Conservation (phyloP, 2,797 vertebrate genomes). For the Kryptolebias ocellatus region DNA sequence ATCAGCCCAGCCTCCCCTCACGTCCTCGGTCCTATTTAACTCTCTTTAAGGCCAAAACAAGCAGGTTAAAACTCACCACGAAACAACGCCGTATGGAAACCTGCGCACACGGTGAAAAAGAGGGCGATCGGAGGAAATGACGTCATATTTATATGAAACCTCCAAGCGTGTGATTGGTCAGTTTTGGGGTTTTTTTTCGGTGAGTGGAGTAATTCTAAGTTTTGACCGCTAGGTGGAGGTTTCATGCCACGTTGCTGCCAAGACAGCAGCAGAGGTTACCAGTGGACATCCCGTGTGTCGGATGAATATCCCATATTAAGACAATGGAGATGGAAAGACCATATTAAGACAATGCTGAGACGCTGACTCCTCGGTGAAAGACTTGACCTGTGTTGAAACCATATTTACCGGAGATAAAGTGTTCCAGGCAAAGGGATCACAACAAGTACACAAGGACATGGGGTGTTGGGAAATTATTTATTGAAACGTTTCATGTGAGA, state of each 20-base stretch:
- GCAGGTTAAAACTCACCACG: slow-evolving; percentile 78
- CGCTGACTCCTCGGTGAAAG: slow-evolving; percentile 65
- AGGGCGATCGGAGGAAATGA: slow-evolving; percentile 70
- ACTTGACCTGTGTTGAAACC: slow-evolving; percentile 69
- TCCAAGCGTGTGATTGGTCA: slow-evolving; percentile 61
- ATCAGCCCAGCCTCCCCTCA: fast-evolving
- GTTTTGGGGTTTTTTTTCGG: background rate
- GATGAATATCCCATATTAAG: slow-evolving; percentile 81
- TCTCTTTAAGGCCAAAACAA: background rate
- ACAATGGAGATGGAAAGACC: slow-evolving; percentile 82
- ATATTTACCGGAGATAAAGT: slow-evolving; percentile 77
- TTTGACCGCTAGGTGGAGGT: slow-evolving; percentile 24
- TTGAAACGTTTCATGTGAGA: background rate
- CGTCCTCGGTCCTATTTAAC: fast-evolving
- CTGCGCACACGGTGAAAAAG: slow-evolving; percentile 81
- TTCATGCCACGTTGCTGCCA: background rate
- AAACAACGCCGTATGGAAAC: slow-evolving; percentile 88
- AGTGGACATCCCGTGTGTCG: slow-evolving; percentile 33
- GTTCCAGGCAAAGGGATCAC: slow-evolving; percentile 58
- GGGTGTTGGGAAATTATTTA: slow-evolving; percentile 36
- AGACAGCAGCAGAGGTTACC: slow-evolving; percentile 18
- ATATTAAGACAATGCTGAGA: slow-evolving; percentile 84
- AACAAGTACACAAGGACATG: slow-evolving; percentile 58
- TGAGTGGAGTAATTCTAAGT: fast-evolving
- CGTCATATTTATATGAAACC: slow-evolving; percentile 44